Evolutionary conservation across 2,113 vertebrate genomes (phyloP).

Genomic region (Rhodinocichla rosea): DNA sequence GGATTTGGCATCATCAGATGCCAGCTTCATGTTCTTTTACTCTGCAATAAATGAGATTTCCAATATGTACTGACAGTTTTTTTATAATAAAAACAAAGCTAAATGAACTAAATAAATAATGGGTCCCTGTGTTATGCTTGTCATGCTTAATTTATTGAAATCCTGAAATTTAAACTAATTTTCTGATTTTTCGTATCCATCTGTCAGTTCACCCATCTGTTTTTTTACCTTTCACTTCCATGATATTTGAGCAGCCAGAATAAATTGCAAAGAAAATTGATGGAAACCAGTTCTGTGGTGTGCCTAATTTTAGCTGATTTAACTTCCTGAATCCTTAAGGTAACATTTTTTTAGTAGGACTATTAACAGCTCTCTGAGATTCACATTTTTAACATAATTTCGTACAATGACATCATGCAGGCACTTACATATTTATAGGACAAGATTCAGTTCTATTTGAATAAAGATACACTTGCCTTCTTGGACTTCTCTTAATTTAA

Average conservation of each 20-base stretch:
- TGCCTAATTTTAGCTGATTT: background rate
- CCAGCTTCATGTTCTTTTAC: background rate
- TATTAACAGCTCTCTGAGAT: background rate
- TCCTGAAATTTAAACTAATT: background rate
- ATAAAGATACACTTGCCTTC: background rate
- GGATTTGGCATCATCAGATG: background rate
- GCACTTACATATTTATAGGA: background rate
- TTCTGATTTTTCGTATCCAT: slow-evolving; percentile 4
- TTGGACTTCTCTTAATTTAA: background rate
- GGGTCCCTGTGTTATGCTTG: background rate
- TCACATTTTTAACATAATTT: background rate
- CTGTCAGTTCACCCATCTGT: background rate
- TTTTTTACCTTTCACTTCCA: background rate
- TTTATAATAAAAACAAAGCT: background rate
- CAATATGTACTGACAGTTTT: background rate
- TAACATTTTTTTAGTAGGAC: background rate
- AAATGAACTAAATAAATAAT: background rate
- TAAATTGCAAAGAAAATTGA: background rate
- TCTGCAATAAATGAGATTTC: background rate
- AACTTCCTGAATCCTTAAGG: background rate
- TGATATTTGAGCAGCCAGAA: background rate
- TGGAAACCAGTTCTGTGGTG: background rate
- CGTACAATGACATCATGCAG: background rate
- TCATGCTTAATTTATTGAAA: background rate
- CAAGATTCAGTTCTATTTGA: background rate